Evolutionary conservation across 2,113 vertebrate genomes (phyloP).

Genomic region (Trinectes maculatus): DNA sequence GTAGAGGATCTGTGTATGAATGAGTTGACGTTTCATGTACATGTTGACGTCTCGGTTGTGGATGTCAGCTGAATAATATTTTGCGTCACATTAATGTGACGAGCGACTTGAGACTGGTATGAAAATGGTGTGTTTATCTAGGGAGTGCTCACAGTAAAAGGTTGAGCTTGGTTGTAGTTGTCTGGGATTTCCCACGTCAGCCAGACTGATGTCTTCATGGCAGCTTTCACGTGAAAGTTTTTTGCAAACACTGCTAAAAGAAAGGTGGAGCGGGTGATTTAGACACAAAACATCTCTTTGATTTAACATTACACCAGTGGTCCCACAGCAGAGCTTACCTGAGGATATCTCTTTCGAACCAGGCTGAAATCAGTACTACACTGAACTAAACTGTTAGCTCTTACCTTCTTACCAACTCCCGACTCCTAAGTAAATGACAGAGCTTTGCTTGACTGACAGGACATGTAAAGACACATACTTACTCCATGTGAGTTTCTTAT

Average conservation of each 20-base stretch:
- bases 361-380: conserved; percentile 58
- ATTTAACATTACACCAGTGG: neutral
- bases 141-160: conserved; percentile 93
- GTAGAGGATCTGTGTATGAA: conserved; percentile 90
- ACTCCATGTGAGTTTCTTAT: conserved; percentile 71
- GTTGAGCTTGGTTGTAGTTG: conserved; percentile 97
- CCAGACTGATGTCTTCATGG: conserved; percentile 97
- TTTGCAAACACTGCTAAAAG: conserved; percentile 99
- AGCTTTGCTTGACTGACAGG: conserved; percentile 63
- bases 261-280: conserved; percentile 89
- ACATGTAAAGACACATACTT: conserved; percentile 74
- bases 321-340: conserved; percentile 80
- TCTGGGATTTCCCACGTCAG: conserved; percentile 99
- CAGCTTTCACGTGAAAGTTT: conserved; percentile 99
- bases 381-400: conserved; percentile 64
- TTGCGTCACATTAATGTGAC: neutral
- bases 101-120: no score
- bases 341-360: conserved; percentile 57
- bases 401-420: conserved; percentile 76
- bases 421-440: conserved; percentile 63
- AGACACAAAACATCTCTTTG: conserved; percentile 78
- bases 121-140: neutral
- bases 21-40: neutral
- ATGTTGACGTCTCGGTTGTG: neutral
- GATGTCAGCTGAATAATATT: neutral